A percentile compares a stretch with the other conserved stretches of the same genome.
Evolutionary conservation across 1,140 invertebrate species (phyloP).

Genomic region (Akabosia matsudoensis): DNA sequence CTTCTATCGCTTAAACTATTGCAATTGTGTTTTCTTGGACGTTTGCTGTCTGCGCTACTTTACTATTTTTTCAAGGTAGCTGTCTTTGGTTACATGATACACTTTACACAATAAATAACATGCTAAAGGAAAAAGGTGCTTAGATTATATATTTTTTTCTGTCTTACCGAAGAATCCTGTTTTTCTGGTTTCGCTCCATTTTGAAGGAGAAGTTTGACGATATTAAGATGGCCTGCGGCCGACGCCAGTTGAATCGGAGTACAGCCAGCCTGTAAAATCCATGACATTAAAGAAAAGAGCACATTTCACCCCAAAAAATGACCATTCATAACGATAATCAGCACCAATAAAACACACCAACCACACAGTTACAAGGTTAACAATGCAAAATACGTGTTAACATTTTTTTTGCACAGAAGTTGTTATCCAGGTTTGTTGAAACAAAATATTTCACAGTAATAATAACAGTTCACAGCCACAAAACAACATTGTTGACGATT

Average conservation of each 20-base stretch:
- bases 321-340: not conserved
- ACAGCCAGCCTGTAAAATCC: slow-evolving; percentile 40
- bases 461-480: not conserved
- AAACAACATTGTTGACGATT: not conserved
- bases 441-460: not conserved
- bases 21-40: not conserved
- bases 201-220: slow-evolving; percentile 42
- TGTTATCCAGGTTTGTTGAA: not conserved
- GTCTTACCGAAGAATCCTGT: slow-evolving; percentile 44
- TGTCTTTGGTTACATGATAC: not conserved
- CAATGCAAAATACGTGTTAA: not conserved
- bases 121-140: not conserved
- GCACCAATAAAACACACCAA: not conserved
- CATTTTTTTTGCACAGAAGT: not conserved
- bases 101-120: not conserved
- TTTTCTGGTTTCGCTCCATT: slow-evolving; percentile 43
- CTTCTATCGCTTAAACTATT: not conserved
- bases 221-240: slow-evolving; percentile 42
- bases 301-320: not conserved
- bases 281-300: not conserved
- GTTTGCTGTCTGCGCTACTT: not conserved
- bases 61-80: not conserved
- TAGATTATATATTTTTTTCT: too few relatives aligned
- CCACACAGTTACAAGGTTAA: not conserved
- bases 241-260: slow-evolving; percentile 40